Evolutionary conservation across 2,797 vertebrate genomes (phyloP).

Genomic region (Microctenopoma stevenorrisi): DNA sequence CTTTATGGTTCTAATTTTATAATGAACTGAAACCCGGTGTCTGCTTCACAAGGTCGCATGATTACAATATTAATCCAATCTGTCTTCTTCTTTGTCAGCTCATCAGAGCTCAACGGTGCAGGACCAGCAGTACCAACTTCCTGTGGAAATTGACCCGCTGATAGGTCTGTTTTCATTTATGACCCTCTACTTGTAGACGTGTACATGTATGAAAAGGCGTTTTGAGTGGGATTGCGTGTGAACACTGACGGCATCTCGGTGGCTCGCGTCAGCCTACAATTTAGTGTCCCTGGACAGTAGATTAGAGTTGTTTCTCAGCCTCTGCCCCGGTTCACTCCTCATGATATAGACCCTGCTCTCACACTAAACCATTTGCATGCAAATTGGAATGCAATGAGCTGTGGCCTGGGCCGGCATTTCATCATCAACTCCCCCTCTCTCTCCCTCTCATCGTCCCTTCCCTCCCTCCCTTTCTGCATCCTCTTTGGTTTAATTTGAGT

Average conservation of each 20-base stretch:
- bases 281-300: constrained; percentile 90
- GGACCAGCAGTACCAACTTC: constrained; percentile 99
- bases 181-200: constrained; percentile 27
- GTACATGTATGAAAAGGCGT: constrained; percentile 33
- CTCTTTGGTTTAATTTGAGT: constrained; percentile 91
- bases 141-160: constrained; percentile 99
- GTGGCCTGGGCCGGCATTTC: constrained; percentile 97
- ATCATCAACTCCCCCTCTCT: constrained; percentile 85
- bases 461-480: constrained; percentile 72
- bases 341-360: constrained; percentile 91
- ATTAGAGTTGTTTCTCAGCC: constrained; percentile 97
- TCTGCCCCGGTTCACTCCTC: constrained; percentile 68
- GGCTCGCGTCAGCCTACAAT: constrained; percentile 76
- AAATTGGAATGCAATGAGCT: constrained; percentile 99
- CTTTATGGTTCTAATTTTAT: constrained; percentile 65
- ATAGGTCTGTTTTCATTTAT: constrained; percentile 88
- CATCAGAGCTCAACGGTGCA: constrained; percentile 93
- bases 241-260: constrained; percentile 58
- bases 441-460: constrained; percentile 34
- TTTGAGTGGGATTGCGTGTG: constrained; percentile 51
- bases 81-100: constrained; percentile 89
- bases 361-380: constrained; percentile 99
- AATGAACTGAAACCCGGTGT: constrained; percentile 58
- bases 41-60: constrained; percentile 63
- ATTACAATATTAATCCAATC: constrained; percentile 76